Conservation (phyloP, 2,797 vertebrate genomes). For the Gymnoscopelus microlampas region DNA sequence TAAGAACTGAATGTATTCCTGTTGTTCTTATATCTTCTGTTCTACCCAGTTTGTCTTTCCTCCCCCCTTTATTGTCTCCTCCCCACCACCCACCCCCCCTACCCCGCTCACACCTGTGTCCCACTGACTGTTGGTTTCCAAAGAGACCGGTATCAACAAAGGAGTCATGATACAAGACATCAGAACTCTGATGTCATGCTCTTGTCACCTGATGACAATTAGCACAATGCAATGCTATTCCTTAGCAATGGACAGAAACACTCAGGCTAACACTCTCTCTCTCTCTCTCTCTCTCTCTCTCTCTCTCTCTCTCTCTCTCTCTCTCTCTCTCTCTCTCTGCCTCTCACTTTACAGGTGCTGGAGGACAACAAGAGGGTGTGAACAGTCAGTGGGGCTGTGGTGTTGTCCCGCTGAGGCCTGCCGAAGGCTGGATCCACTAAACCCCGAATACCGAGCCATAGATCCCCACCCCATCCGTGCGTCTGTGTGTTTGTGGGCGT, state of each 20-base stretch:
- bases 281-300: conserved; percentile 8
- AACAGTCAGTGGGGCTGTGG: conserved; percentile 13
- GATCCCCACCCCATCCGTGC: conserved; percentile 19
- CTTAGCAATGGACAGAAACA: conserved; percentile 5
- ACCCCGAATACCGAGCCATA: conserved; percentile 19
- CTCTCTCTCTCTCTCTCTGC: conserved; percentile 24
- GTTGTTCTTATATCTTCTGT: neutral
- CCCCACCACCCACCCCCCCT: neutral
- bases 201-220: conserved; percentile 24
- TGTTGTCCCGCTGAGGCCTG: conserved; percentile 20
- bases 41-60: neutral
- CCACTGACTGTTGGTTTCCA: conserved; percentile 27
- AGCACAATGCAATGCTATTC: conserved; percentile 29
- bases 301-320: conserved; percentile 18
- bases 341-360: conserved; percentile 52
- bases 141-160: conserved; percentile 50
- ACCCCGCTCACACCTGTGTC: conserved; percentile 13
- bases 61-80: neutral
- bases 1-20: neutral
- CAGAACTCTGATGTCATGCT: conserved; percentile 38
- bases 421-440: conserved; percentile 25
- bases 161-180: conserved; percentile 20
- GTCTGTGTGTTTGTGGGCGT: conserved; percentile 16
- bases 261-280: neutral
- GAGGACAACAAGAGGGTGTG: conserved; percentile 9